These are phyloP conservation scores for Tetragonula clypearis DNA, from an alignment of 1,140 invertebrate species.

Conservation along the genomic window DNA sequence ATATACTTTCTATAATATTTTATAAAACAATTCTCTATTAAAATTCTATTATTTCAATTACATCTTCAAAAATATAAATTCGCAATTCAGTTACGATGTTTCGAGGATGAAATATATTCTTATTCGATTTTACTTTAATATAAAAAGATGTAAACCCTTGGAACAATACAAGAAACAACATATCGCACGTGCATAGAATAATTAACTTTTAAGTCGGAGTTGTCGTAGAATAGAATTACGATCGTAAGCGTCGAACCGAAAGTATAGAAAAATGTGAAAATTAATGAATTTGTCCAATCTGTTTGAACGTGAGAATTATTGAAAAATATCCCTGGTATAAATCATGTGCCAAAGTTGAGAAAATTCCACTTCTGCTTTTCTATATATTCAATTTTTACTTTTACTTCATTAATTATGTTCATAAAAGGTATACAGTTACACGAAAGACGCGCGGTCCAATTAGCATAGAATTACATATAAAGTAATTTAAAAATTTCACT, in stretches of 20 bases:
- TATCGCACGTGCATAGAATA: not conserved
- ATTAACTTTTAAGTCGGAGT: no score
- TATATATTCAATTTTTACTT: not conserved
- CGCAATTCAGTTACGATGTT: no score
- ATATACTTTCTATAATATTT: no score
- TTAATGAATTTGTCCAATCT: not conserved
- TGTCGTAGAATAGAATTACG: not conserved
- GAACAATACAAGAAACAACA: no score
- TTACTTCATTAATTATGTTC: not conserved
- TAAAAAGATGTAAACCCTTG: no score
- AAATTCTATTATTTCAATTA: no score
- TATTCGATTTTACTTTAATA: not conserved
- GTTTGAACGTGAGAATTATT: not conserved
- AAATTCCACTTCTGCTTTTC: not conserved
- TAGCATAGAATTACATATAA: not conserved
- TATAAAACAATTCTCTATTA: no score
- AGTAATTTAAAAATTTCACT: not conserved
- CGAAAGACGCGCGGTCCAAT: not conserved
- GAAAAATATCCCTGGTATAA: not conserved
- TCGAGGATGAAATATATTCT: no score
- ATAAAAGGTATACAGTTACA: no score
- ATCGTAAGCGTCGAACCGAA: not conserved
- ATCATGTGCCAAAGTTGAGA: not conserved
- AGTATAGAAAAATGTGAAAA: no score
- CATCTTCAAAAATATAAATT: no score